Conservation (phyloP, 1,140 invertebrate genomes). For the Diachasma alloeum region DNA sequence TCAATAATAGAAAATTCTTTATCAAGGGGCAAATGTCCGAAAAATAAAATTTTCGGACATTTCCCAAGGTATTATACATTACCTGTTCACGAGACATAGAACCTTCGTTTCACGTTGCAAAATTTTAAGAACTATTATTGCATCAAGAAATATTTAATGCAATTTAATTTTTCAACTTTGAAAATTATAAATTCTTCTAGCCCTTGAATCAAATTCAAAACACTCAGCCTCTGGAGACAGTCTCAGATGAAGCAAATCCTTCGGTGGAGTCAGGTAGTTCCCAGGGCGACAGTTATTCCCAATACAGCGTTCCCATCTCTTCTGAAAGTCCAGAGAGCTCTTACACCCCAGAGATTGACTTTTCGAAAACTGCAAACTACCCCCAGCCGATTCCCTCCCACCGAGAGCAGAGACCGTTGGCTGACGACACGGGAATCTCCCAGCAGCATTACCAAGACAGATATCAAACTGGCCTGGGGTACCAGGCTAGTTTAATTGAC, state of each 20-base stretch:
- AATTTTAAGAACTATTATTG: no score
- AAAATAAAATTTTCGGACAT: no score
- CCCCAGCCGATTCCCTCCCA: constrained; percentile 11
- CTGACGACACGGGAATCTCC: neutral
- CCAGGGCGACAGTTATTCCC: constrained; percentile 30
- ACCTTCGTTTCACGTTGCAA: no score
- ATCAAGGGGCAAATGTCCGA: no score
- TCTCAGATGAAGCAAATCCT: constrained; percentile 31
- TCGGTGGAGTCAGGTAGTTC: constrained; percentile 27
- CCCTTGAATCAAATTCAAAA: constrained; percentile 34
- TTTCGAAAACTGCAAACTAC: constrained; percentile 39
- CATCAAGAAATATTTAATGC: no score
- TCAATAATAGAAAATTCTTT: no score
- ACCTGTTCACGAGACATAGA: no score
- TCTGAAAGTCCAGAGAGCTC: constrained; percentile 19
- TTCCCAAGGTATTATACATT: no score
- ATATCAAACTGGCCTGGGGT: constrained; percentile 32
- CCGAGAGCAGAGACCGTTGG: neutral
- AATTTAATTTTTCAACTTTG: no score
- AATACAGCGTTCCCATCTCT: constrained; percentile 46
- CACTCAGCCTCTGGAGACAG: constrained; percentile 33
- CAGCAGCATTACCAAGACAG: constrained; percentile 25
- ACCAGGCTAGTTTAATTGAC: constrained; percentile 40
- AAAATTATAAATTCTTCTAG: constrained; percentile 22
- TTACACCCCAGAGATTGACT: constrained; percentile 34